Evolutionary conservation across 2,888 invertebrate genomes (phyloP), one percentile per base, ranked within the genome.

Genomic region (Frankliniella fusca): DNA sequence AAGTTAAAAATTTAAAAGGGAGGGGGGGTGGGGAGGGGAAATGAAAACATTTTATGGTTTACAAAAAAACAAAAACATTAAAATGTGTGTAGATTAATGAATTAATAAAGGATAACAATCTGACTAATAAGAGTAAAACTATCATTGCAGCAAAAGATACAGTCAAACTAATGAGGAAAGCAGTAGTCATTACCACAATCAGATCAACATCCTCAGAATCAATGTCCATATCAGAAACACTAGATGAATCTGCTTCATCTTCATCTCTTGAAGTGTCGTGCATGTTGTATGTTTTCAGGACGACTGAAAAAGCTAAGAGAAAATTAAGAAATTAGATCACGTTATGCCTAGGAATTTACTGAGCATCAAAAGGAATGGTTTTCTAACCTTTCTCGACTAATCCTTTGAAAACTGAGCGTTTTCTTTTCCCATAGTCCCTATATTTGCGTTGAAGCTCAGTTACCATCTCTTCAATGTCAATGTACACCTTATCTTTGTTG

Each of bases 391-490:
- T 91, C 86, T 93, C 93, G n/a, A 96, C 95, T 87, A 93, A 89
- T 83, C 91, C 90, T 86, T 93, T 91, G 87, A 97, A 96, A n/a
- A 94, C 93, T 83, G 90, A 92, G 83, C 93, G 91, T 89, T 96
- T 96, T 86, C 94, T 93, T 86, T 93, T 93, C 83, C 91, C 91
- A 89, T 97, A 97, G 86, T 97, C 96, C 82, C 93, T 90, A 86
- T 92, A 93, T 85, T 92, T 92, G 86, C 91, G 91, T 89, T 94
- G 94, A 82, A 96, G 90, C 85, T 92, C 91, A 87, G 94, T 93
- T 85, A 95, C 94, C 94, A 96, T 95, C 86, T 93, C 92, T 87
- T 93, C 93, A 83, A 95, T 93, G 90, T 96, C 95, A 84, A 96
- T 92, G 87, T 93, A 94, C 11, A 93, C 93, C 88, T 94, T 93